Percentiles rank a stretch among this genome's conserved stretches.
Conservation (phyloP, 2,888 invertebrate genomes). For the Cremastinae sp. region DNA sequence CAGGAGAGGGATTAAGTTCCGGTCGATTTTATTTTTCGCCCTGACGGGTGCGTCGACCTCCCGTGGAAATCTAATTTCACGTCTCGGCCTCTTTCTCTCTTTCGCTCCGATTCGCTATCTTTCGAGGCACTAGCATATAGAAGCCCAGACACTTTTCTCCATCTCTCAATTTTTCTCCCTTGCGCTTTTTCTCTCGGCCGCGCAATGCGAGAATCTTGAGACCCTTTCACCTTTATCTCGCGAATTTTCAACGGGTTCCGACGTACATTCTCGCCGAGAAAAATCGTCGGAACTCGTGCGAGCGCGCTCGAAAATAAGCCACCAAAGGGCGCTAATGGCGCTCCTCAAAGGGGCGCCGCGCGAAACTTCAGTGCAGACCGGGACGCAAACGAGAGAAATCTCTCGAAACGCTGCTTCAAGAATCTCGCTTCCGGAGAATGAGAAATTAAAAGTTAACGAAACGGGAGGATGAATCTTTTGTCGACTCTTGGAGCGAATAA, state of each 20-base stretch:
- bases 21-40: constrained; percentile 65
- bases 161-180: constrained; percentile 14
- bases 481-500: no score
- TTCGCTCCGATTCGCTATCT: constrained; percentile 37
- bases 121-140: constrained; percentile 34
- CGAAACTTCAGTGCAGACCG: not conserved
- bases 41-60: constrained; percentile 64
- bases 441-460: constrained; percentile 33
- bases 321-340: constrained; percentile 18
- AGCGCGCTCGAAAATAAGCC: constrained; percentile 7
- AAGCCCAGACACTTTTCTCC: constrained; percentile 21
- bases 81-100: constrained; percentile 56
- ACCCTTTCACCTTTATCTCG: not conserved
- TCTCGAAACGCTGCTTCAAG: constrained; percentile 10
- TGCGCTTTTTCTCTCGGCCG: no score
- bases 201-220: not conserved
- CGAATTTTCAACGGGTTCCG: no score
- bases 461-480: constrained; percentile 2
- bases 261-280: not conserved
- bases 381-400: constrained; percentile 9
- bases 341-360: not conserved
- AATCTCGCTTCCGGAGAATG: constrained; percentile 3
- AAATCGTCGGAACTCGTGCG: constrained; percentile 27
- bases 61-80: constrained; percentile 68
- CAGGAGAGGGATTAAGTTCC: constrained; percentile 67